Base-by-base conservation (phyloP, 2,888 invertebrate species). In the Crematogaster levior region DNA sequence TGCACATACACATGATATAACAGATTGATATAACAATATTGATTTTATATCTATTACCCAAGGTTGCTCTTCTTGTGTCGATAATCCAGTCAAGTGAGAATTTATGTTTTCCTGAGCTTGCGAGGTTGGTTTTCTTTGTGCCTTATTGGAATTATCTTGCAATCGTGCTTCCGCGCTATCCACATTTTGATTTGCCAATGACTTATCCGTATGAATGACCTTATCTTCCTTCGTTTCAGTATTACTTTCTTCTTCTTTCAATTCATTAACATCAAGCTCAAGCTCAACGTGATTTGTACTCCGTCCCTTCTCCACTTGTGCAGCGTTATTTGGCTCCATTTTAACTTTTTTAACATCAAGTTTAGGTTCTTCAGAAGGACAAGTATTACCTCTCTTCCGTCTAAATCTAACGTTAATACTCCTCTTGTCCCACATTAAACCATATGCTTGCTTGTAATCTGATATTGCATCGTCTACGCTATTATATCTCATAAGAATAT, bases 371-470 rank as follows among this genome's bases (percentile, higher is more conserved):
- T 95, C 96, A 2, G 96, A 96, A 91, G 96, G 94, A 85, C 96
- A 96, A 66, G 96, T 95, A 73, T 96, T 96, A 2, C 96, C 96
- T 86, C 96, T 95, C 79, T 96, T 95, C 18, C 96, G 95, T 66
- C 96, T 94, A 92, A 96, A 97, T 87, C 97, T 95, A n/a, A 97
- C 96, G 86, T 96, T 96, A 82, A 96, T 94, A 90, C 96, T 96
- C 89, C 97, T 95, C 15, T 96, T 96, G 83, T 96, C 96, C 91
- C 96, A 95, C 91, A 96, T 95, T n/a, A 95, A 94, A 91, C 95
- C 95, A 82, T 96, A 95, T 0, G 96, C 95, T 82, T 95, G 94
- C 89, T 95, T 95, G 87, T 96, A 97, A 0, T 96, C 96, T 80
- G 95, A 95, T 91, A 96, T 96, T 0, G 97, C 96, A 82, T 96